phyloP scores from a whole-genome alignment of 1,140 invertebrate species.

The Pseudomyrmex dendroicus region DNA sequence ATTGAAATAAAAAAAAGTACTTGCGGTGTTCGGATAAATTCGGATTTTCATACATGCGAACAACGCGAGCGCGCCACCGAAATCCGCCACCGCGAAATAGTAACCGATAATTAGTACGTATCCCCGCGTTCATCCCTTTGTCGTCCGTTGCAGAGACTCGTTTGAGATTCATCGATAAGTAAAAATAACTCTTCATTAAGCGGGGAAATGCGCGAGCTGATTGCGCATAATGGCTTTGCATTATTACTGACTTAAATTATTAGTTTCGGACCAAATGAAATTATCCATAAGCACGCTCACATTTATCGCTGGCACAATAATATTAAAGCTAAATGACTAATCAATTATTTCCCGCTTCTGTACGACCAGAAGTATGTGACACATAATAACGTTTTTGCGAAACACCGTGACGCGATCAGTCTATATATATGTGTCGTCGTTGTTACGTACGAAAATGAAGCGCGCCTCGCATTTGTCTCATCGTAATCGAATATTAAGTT shows the following conservation, averaged over 20 bases:
- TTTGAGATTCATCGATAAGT: conserved; percentile 45
- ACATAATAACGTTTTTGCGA: neutral
- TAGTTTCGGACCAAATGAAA: neutral
- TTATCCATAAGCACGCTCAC: neutral
- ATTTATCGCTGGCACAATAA: neutral
- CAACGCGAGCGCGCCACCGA: neutral
- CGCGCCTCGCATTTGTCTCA: neutral
- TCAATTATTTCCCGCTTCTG: neutral
- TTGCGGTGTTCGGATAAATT: conserved; percentile 44
- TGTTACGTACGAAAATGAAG: conserved; percentile 2
- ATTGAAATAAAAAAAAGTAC: conserved; percentile 16
- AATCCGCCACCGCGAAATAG: conserved; percentile 17
- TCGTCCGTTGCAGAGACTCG: conserved; percentile 37
- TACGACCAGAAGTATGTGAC: neutral
- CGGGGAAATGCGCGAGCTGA: conserved; percentile 2
- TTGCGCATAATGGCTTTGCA: conserved; percentile 18
- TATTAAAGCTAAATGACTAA: neutral
- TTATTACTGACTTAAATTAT: conserved; percentile 18
- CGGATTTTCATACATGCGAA: conserved; percentile 14
- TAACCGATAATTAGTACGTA: conserved; percentile 40
- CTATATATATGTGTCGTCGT: neutral
- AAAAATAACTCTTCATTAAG: conserved; percentile 52
- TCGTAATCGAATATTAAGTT: conserved; percentile 38
- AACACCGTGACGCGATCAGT: neutral
- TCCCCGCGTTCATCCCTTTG: conserved; percentile 37